Evolutionary conservation across 2,888 invertebrate species (phyloP), one percentile per base, ranked within the genome.

Genomic region (Gastracanthus pulcherrimus): DNA sequence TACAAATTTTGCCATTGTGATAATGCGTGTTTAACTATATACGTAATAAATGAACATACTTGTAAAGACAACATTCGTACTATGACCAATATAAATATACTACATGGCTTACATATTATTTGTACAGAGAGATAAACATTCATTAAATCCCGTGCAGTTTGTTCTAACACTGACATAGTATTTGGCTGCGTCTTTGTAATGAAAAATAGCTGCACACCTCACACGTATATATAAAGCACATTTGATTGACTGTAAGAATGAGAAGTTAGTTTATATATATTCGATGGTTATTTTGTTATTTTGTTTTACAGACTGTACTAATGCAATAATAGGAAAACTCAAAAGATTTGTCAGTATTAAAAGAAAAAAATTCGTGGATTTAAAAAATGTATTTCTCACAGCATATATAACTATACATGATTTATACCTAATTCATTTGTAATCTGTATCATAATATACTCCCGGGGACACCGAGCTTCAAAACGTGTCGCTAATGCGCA

Each of bases 51-150:
- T 71, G 45, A 72, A 81, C 71, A 31, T 72, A 72, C 36, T 72
- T 76, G 36, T 11, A 60, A 71, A 58, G 62, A 70, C 23, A 60
- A 76, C 41, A 76, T 70, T 77, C 51, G 69, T 70, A 64, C 36
- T 72, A 60, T 51, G 60, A 77, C 60, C 67, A 72, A 51, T 67
- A 66, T 51, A 48, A 72, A 67, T 76, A 67, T 67, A 72, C 29
- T 72, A 67, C 72, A 76, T 45, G 67, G 48, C 70, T 76, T 81
- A 78, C 41, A 64, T 70, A 69, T 76, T 74, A 81, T 75, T 78
- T 78, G 64, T 70, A 82, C 69, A 78, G 23, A 38, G 78, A 77
- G 66, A 75, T 19, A 70, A 9, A 70, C 75, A 75, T 74, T 74
- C 31, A 19, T 64, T 78, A 82, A 82, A 78, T 70, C 34, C 34